Percentiles rank a stretch among this genome's conserved stretches.
Conservation (phyloP, 2,113 vertebrate species). For the Gobius niger region DNA sequence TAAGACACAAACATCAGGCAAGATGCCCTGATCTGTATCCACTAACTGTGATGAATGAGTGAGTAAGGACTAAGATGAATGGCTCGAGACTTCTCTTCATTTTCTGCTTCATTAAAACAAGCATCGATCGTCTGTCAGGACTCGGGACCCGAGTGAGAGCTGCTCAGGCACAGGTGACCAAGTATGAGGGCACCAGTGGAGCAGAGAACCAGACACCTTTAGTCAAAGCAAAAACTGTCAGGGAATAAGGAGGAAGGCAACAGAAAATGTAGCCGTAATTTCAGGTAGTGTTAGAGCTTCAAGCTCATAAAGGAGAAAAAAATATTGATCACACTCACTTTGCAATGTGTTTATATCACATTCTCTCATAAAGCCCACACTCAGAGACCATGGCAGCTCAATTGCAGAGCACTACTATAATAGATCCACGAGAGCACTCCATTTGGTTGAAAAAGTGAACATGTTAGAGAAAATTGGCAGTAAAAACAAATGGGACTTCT, state of each 20-base stretch:
- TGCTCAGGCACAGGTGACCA: slow-evolving; percentile 27
- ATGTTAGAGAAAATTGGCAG: too few relatives aligned
- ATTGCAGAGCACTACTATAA: too few relatives aligned
- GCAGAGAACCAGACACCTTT: background rate
- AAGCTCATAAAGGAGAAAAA: too few relatives aligned
- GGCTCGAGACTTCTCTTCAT: slow-evolving; percentile 54
- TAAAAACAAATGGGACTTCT: too few relatives aligned
- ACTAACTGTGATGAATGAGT: slow-evolving; percentile 60
- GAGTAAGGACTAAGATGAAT: slow-evolving; percentile 48
- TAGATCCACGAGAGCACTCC: too few relatives aligned
- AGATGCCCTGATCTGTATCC: slow-evolving; percentile 22
- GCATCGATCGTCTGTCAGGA: slow-evolving; percentile 55
- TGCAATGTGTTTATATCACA: too few relatives aligned
- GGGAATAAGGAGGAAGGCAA: background rate
- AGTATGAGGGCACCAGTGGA: slow-evolving; percentile 1
- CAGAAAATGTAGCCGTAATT: background rate
- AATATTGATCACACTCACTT: too few relatives aligned
- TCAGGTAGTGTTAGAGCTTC: background rate
- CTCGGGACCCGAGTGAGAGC: slow-evolving; percentile 34
- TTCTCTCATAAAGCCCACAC: too few relatives aligned
- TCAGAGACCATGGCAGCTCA: too few relatives aligned
- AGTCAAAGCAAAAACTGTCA: background rate
- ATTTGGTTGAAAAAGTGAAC: too few relatives aligned
- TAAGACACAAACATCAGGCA: slow-evolving; percentile 50
- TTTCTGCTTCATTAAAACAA: slow-evolving; percentile 68